A percentile compares a stretch with the other conserved stretches of the same genome.
Evolutionary conservation across 2,888 invertebrate genomes (phyloP).

Genomic region (Malthinus flaveolus): DNA sequence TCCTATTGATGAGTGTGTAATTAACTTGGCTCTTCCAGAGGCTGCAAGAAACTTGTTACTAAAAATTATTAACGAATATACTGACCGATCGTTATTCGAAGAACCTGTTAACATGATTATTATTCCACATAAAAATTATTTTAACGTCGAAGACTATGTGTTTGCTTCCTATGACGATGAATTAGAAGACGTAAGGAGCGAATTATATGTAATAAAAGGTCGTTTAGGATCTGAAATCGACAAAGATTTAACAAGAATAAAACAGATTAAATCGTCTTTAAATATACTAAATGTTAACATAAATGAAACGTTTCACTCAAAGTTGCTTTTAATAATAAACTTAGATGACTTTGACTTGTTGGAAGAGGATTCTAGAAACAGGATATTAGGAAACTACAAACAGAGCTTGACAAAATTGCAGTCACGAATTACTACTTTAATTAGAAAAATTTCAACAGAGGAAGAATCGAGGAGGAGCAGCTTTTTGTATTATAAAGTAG

Average conservation of each 20-base stretch:
- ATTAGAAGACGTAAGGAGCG: neutral
- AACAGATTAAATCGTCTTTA: conserved; percentile 2
- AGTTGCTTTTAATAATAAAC: conserved; percentile 5
- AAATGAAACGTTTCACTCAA: neutral
- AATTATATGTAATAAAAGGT: neutral
- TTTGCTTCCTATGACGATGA: conserved; percentile 13
- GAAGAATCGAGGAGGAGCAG: neutral
- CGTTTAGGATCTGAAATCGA: neutral
- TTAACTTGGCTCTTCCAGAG: conserved; percentile 10
- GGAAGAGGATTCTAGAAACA: neutral
- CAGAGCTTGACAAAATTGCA: too few relatives aligned
- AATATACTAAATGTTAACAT: neutral
- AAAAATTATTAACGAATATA: conserved; percentile 8
- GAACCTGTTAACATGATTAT: neutral
- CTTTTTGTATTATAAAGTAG: neutral
- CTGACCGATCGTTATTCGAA: conserved; percentile 7
- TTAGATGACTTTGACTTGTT: conserved; percentile 4
- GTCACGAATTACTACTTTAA: neutral
- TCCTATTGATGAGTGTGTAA: conserved; percentile 5
- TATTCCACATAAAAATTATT: neutral
- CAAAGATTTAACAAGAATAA: neutral
- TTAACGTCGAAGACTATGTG: conserved; percentile 9
- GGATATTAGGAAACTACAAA: conserved; percentile 7
- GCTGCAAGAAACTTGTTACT: conserved; percentile 1
- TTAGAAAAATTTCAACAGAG: neutral